Conservation (phyloP, 1,140 invertebrate species). For the Samia ricini region DNA sequence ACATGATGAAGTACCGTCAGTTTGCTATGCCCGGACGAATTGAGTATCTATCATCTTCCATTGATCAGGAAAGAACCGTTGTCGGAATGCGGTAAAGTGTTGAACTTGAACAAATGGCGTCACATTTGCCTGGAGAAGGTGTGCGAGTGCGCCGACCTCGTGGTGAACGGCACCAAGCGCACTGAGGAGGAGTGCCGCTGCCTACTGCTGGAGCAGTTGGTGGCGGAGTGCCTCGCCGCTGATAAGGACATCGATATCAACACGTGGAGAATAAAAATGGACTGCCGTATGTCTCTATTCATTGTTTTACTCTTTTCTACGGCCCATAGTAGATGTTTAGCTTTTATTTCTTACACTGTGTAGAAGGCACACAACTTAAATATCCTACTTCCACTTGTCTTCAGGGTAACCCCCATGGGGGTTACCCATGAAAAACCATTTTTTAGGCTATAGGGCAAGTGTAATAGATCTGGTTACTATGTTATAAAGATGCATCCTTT, state of each 20-base stretch:
- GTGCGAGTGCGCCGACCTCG: constrained; percentile 80
- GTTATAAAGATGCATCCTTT: too few species aligned
- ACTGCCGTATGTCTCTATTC: constrained; percentile 83
- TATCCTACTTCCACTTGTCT: too few species aligned
- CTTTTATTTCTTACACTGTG: not conserved
- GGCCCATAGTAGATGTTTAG: not conserved
- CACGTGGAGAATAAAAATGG: constrained; percentile 82
- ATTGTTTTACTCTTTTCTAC: not conserved
- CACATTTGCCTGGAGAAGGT: constrained; percentile 85
- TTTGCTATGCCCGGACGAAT: too few species aligned
- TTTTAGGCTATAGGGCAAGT: too few species aligned
- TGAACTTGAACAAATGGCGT: constrained; percentile 83
- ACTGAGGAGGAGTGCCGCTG: constrained; percentile 82
- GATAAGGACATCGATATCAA: constrained; percentile 81
- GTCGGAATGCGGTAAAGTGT: constrained; percentile 77
- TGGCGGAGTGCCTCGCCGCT: constrained; percentile 83
- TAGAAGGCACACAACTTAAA: too few species aligned
- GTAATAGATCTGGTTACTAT: too few species aligned
- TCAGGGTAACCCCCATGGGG: too few species aligned
- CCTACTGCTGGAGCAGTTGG: constrained; percentile 81
- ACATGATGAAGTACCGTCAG: too few species aligned
- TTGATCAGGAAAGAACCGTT: constrained; percentile 79
- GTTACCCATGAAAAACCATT: not conserved
- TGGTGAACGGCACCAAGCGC: constrained; percentile 56
- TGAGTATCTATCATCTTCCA: too few species aligned